phyloP scores from a whole-genome alignment of 2,888 invertebrate genomes.

The Gerris lacustris region DNA sequence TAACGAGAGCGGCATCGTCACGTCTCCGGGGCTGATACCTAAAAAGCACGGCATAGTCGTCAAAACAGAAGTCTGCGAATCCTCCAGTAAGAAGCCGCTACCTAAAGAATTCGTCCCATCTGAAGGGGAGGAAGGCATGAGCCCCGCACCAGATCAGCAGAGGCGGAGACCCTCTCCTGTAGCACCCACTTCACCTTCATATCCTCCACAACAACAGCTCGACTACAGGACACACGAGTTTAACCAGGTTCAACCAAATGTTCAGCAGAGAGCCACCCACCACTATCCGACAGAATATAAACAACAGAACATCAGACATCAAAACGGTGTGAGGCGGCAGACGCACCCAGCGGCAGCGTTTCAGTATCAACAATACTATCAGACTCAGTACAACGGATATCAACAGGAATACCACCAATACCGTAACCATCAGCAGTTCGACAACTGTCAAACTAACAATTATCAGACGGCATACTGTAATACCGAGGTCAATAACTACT shows the following conservation, averaged over 20 bases:
- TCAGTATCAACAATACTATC: slow-evolving; percentile 28
- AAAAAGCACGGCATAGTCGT: slow-evolving; percentile 28
- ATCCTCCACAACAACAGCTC: slow-evolving; percentile 15
- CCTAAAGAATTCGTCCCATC: slow-evolving; percentile 22
- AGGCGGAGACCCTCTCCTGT: slow-evolving; percentile 44
- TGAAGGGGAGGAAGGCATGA: background rate
- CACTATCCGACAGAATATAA: slow-evolving; percentile 15
- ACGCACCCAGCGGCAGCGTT: slow-evolving; percentile 16
- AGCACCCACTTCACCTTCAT: slow-evolving; percentile 25
- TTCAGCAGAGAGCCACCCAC: slow-evolving; percentile 8
- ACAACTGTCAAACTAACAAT: background rate
- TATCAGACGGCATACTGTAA: background rate
- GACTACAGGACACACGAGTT: slow-evolving; percentile 12
- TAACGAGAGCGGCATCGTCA: slow-evolving; percentile 48
- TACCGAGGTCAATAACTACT: slow-evolving; percentile 33
- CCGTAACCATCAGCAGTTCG: slow-evolving; percentile 37
- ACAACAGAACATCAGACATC: slow-evolving; percentile 16
- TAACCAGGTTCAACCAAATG: slow-evolving; percentile 18
- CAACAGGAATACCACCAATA: slow-evolving; percentile 41
- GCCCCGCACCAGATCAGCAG: slow-evolving; percentile 56
- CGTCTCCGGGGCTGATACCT: slow-evolving; percentile 37
- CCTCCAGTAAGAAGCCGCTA: slow-evolving; percentile 24
- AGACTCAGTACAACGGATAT: slow-evolving; percentile 37
- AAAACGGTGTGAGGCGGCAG: slow-evolving; percentile 1
- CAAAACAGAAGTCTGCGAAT: slow-evolving; percentile 28